phyloP scores from a whole-genome alignment of 2,797 vertebrate species.

The Mionectes olivaceus region DNA sequence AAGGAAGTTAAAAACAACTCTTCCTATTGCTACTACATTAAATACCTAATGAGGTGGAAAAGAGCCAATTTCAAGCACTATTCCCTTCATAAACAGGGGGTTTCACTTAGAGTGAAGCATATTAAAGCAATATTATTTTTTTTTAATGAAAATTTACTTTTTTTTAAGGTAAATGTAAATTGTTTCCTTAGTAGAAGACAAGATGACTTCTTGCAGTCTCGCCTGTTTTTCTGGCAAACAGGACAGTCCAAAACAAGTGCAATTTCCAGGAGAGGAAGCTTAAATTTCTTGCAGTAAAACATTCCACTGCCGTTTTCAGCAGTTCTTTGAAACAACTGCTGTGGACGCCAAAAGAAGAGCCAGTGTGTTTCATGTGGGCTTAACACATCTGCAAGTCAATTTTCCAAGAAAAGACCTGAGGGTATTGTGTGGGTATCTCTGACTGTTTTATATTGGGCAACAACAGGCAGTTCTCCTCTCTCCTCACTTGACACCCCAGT shows the following conservation, averaged over 20 bases:
- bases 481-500: neutral
- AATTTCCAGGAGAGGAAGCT: conserved; percentile 66
- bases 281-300: conserved; percentile 67
- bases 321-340: conserved; percentile 63
- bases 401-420: neutral
- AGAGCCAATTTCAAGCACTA: neutral
- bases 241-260: conserved; percentile 60
- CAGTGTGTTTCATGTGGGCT: conserved; percentile 28
- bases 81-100: neutral
- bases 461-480: neutral
- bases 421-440: neutral
- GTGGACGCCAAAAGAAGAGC: neutral
- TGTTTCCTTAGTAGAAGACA: conserved; percentile 13
- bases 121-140: neutral
- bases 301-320: conserved; percentile 71
- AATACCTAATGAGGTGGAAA: conserved; percentile 5
- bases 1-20: neutral
- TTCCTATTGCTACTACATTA: neutral
- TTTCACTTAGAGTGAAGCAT: neutral
- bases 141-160: neutral
- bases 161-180: neutral
- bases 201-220: conserved; percentile 33
- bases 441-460: neutral
- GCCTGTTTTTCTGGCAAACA: conserved; percentile 48
- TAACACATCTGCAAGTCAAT: conserved; percentile 34